Evolutionary conservation across 1,140 invertebrate genomes (phyloP).

Genomic region (Onthophagus taurus): DNA sequence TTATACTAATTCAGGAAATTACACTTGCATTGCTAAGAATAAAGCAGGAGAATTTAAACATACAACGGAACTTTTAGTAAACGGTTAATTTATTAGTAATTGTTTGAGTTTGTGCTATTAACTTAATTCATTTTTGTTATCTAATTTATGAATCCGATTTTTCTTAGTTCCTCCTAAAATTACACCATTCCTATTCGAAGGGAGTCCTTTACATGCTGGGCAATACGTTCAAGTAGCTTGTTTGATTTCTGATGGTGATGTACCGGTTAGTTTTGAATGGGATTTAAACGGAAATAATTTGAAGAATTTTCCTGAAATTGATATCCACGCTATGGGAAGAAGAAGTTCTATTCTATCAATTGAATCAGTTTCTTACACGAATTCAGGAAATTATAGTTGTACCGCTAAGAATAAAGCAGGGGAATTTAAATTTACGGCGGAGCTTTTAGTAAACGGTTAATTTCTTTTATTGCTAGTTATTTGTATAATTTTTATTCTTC

Average conservation of each 20-base stretch:
- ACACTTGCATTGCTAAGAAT: constrained; percentile 68
- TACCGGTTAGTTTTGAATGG: constrained; percentile 59
- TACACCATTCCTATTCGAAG: constrained; percentile 58
- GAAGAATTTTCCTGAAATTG: constrained; percentile 41
- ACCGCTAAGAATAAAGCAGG: constrained; percentile 68
- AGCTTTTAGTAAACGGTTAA: constrained; percentile 55
- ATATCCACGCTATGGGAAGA: constrained; percentile 40
- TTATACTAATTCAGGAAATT: constrained; percentile 58
- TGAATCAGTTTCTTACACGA: constrained; percentile 60
- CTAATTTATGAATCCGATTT: too few species aligned
- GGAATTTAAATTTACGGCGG: constrained; percentile 53
- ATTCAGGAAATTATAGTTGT: constrained; percentile 71
- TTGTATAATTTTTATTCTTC: too few species aligned
- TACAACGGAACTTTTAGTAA: constrained; percentile 55
- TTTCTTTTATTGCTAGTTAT: too few species aligned
- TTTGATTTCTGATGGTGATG: constrained; percentile 59
- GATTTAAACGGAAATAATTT: constrained; percentile 45
- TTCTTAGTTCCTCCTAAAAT: constrained; percentile 61
- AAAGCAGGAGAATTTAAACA: constrained; percentile 53
- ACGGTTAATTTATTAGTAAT: constrained; percentile 45
- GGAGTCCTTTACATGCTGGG: constrained; percentile 57
- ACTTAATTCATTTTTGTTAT: too few species aligned
- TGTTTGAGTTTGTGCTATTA: too few species aligned
- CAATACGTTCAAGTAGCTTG: constrained; percentile 65
- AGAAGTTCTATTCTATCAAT: constrained; percentile 49